These are phyloP conservation scores for Thermophis baileyi DNA, from an alignment of 2,113 vertebrate species.

Conservation along the genomic window DNA sequence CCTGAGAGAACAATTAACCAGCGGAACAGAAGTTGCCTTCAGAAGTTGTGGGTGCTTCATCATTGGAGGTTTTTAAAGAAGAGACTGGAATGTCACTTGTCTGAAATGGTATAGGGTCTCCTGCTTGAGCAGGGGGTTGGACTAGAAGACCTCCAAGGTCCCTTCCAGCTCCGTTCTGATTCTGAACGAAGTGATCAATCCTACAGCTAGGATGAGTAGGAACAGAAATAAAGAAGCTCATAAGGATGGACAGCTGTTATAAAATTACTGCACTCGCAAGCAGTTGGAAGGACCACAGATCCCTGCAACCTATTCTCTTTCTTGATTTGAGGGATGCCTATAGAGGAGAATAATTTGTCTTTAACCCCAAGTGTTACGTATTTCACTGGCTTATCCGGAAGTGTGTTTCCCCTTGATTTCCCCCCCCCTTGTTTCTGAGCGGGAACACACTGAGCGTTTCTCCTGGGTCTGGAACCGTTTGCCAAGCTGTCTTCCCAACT, in stretches of 20 bases:
- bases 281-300: not conserved
- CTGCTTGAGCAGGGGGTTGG: too few species aligned
- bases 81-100: too few species aligned
- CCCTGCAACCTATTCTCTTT: not conserved
- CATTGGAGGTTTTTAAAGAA: too few species aligned
- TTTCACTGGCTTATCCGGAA: not conserved
- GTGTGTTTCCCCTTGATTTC: not conserved
- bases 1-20: too few species aligned
- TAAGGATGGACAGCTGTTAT: not conserved
- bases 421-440: not conserved
- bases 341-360: not conserved
- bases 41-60: too few species aligned
- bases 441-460: not conserved
- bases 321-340: not conserved
- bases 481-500: conserved; percentile 28
- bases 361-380: not conserved
- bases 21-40: too few species aligned
- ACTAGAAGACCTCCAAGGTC: too few species aligned
- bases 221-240: not conserved
- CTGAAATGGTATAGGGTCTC: too few species aligned
- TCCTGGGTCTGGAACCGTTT: conserved; percentile 25
- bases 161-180: too few species aligned
- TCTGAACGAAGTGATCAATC: too few species aligned
- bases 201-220: not conserved
- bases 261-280: not conserved